phyloP scores from a whole-genome alignment of 2,888 invertebrate species.

The Papilio protenor region DNA sequence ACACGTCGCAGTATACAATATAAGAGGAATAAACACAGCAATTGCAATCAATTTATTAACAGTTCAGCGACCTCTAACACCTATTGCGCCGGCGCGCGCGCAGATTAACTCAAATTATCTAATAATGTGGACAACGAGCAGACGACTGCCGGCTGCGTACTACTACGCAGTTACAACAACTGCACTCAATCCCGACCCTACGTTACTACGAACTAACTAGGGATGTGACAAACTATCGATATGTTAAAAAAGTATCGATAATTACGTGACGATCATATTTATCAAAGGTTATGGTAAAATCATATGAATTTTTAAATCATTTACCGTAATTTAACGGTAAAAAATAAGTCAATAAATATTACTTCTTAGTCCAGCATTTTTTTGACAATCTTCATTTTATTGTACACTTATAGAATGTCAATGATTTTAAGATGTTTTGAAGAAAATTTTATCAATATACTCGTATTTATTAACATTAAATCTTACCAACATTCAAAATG shows the following conservation, averaged over 20 bases:
- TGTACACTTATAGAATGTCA: too few species aligned
- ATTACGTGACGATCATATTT: background rate
- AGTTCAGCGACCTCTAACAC: slow-evolving; percentile 73
- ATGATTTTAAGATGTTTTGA: too few species aligned
- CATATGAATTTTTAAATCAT: too few species aligned
- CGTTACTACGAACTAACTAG: slow-evolving; percentile 35
- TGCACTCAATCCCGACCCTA: slow-evolving; percentile 29
- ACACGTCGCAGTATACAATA: slow-evolving; percentile 12
- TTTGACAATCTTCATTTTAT: too few species aligned
- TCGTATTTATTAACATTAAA: too few species aligned
- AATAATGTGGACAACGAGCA: slow-evolving; percentile 56
- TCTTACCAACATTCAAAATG: too few species aligned
- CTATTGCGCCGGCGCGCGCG: slow-evolving; percentile 61
- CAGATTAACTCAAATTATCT: slow-evolving; percentile 73
- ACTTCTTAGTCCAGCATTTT: too few species aligned
- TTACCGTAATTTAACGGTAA: background rate
- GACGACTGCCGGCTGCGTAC: slow-evolving; percentile 46
- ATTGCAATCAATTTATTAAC: slow-evolving; percentile 64
- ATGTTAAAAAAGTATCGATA: too few species aligned
- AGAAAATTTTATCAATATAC: too few species aligned
- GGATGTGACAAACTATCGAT: slow-evolving; percentile 26
- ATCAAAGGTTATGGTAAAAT: background rate
- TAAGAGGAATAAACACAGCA: slow-evolving; percentile 46
- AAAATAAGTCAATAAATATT: too few species aligned
- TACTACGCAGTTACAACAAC: slow-evolving; percentile 49